Evolutionary conservation across 2,888 invertebrate genomes (phyloP).

Genomic region (Catocala fraxini): DNA sequence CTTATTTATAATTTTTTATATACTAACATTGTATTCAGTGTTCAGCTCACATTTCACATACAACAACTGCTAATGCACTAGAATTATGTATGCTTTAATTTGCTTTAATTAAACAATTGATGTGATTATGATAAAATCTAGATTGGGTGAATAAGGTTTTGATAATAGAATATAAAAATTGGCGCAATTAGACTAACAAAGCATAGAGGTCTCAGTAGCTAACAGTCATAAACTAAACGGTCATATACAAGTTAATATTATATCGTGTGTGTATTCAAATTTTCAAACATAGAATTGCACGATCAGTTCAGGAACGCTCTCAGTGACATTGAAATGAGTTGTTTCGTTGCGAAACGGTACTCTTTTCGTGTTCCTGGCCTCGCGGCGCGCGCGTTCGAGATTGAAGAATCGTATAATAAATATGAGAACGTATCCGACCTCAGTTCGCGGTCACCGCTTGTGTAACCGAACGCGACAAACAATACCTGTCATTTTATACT

Average conservation of each 20-base stretch:
- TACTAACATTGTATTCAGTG: slow-evolving; percentile 28
- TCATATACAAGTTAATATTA: background rate
- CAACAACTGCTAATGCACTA: slow-evolving; percentile 14
- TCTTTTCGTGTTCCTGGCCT: slow-evolving; percentile 78
- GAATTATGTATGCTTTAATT: slow-evolving; percentile 14
- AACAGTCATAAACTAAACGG: background rate
- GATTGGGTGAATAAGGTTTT: slow-evolving; percentile 27
- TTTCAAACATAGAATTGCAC: slow-evolving; percentile 26
- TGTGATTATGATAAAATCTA: slow-evolving; percentile 24
- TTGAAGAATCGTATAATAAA: slow-evolving; percentile 86
- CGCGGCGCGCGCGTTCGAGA: slow-evolving; percentile 77
- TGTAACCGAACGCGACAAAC: slow-evolving; percentile 80
- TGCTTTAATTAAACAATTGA: slow-evolving; percentile 18
- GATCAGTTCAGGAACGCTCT: slow-evolving; percentile 64
- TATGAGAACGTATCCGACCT: slow-evolving; percentile 86
- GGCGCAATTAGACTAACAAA: slow-evolving; percentile 18
- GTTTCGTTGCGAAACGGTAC: slow-evolving; percentile 83
- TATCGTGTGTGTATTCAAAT: slow-evolving; percentile 4
- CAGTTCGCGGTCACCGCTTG: slow-evolving; percentile 83
- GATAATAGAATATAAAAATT: slow-evolving; percentile 19
- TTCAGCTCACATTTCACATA: slow-evolving; percentile 29
- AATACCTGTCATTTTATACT: slow-evolving; percentile 70
- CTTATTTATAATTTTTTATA: slow-evolving; percentile 45
- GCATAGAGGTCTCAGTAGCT: slow-evolving; percentile 16
- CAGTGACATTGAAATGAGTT: slow-evolving; percentile 83